Evolutionary conservation across 2,888 invertebrate species (phyloP).

Genomic region (Apodemia zela): DNA sequence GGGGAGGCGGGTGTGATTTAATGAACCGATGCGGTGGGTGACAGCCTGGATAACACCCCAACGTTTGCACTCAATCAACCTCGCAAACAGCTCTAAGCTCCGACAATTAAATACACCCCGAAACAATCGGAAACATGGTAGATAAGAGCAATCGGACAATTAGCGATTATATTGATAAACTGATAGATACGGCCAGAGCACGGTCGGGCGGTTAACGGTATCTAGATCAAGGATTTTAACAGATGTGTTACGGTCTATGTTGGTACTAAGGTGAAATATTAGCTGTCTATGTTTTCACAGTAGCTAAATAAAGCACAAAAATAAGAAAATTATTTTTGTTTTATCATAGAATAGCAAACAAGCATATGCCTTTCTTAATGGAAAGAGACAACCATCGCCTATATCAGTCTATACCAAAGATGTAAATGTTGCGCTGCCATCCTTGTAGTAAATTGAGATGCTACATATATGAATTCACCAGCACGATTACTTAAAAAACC

Average conservation of each 20-base stretch:
- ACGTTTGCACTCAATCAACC: constrained; percentile 78
- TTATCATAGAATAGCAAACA: too few relatives aligned
- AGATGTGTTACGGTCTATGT: constrained; percentile 17
- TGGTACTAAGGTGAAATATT: not conserved
- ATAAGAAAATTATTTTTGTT: too few relatives aligned
- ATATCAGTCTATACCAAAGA: too few relatives aligned
- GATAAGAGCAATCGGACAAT: constrained; percentile 66
- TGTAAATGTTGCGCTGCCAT: too few relatives aligned
- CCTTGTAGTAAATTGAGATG: too few relatives aligned
- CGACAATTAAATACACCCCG: constrained; percentile 74
- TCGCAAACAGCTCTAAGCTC: constrained; percentile 74
- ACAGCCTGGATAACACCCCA: constrained; percentile 75
- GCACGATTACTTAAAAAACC: too few relatives aligned
- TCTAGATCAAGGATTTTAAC: constrained; percentile 31
- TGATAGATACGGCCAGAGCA: constrained; percentile 27
- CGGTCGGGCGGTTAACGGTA: constrained; percentile 23
- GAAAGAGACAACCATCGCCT: too few relatives aligned
- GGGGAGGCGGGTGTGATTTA: constrained; percentile 61
- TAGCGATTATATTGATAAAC: constrained; percentile 45
- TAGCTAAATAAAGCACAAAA: too few relatives aligned
- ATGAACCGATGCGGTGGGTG: constrained; percentile 74
- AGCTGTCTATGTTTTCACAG: not conserved
- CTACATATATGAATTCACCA: too few relatives aligned
- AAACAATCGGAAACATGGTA: constrained; percentile 68
- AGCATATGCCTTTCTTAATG: too few relatives aligned